A percentile compares a stretch with the other conserved stretches of the same genome.
Evolutionary conservation across 2,113 vertebrate species (phyloP).

Genomic region (Monarcha castaneiventris): DNA sequence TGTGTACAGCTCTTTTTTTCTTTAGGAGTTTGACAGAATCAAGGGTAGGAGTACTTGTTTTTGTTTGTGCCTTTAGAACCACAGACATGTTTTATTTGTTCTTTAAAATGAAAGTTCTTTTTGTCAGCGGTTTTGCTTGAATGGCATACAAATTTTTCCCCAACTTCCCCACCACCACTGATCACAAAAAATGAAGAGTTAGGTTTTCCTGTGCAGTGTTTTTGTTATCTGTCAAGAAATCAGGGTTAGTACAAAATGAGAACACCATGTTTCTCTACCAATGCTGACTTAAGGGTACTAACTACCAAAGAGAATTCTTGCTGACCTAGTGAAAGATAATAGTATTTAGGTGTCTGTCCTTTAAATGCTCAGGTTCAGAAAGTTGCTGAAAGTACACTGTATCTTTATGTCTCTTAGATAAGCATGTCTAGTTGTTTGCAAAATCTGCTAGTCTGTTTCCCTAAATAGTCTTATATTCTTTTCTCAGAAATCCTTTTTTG

Average conservation of each 20-base stretch:
- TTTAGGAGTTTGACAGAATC: neutral
- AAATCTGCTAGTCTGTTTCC: neutral
- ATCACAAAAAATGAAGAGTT: neutral
- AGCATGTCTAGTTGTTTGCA: neutral
- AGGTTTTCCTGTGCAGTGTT: neutral
- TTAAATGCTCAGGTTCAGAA: neutral
- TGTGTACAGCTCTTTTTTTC: neutral
- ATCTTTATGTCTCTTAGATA: neutral
- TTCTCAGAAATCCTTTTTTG: neutral
- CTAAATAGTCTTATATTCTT: neutral
- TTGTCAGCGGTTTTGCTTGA: neutral
- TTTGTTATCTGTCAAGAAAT: neutral
- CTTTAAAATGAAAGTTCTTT: neutral
- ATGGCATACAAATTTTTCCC: neutral
- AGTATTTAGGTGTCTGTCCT: neutral
- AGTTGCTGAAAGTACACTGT: neutral
- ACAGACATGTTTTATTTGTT: neutral
- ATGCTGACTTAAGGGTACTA: neutral
- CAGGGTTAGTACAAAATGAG: neutral
- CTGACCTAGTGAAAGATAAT: neutral
- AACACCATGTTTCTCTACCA: neutral
- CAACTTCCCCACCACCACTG: neutral
- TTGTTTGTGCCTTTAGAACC: neutral
- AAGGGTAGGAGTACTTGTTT: neutral
- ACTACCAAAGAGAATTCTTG: neutral